Conservation (phyloP, 2,113 vertebrate species). For the Xiphorhynchus elegans region DNA sequence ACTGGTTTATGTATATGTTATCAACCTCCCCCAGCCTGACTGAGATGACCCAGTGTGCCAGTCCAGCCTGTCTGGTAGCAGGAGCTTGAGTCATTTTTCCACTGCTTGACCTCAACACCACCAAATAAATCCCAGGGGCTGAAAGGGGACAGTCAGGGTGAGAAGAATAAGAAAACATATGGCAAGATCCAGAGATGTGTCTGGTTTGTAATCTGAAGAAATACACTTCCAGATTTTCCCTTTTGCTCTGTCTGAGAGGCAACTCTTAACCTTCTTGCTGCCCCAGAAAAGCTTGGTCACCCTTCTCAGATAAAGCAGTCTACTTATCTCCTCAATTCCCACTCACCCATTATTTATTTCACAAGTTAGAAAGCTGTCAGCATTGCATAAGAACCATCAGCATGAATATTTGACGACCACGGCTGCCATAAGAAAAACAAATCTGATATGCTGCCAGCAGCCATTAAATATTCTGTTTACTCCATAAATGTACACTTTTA, state of each 20-base stretch:
- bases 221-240: background rate
- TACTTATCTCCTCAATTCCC: constrained; percentile 45
- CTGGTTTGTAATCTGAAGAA: background rate
- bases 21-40: background rate
- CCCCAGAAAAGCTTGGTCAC: constrained; percentile 11
- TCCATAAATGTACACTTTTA: constrained; percentile 51
- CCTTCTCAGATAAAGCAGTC: constrained; percentile 29
- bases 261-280: background rate
- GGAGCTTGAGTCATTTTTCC: background rate
- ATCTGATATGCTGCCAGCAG: constrained; percentile 45
- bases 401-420: constrained; percentile 66
- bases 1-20: background rate
- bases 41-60: background rate
- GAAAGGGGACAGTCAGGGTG: background rate
- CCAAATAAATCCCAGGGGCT: background rate
- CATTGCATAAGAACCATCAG: constrained; percentile 50
- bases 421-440: constrained; percentile 57
- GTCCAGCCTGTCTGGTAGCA: background rate
- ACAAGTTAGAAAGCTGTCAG: constrained; percentile 51
- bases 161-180: constrained; percentile 4
- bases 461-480: constrained; percentile 68
- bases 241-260: background rate
- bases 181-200: background rate
- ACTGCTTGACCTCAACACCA: background rate
- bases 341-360: constrained; percentile 53